Evolutionary conservation across 2,797 vertebrate species (phyloP).

Genomic region (Dicrostonyx torquatus): DNA sequence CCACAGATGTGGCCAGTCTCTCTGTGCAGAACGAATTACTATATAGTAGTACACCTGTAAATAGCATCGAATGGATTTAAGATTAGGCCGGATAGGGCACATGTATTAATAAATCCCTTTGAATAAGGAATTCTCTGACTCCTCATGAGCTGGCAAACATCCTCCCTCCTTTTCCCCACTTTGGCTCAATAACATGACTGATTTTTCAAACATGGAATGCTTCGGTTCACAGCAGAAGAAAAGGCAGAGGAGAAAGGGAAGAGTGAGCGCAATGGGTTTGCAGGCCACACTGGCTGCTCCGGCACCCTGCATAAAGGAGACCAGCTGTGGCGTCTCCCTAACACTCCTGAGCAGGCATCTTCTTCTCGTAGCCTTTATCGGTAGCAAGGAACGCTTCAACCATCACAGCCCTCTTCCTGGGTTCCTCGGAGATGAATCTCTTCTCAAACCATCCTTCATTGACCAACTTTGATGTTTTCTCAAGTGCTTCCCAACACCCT

Average conservation of each 20-base stretch:
- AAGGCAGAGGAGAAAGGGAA: neutral
- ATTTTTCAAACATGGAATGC: neutral
- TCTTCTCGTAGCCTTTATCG: neutral
- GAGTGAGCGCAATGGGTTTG: neutral
- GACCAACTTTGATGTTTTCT: neutral
- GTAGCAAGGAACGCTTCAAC: neutral
- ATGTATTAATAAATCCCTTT: conserved; percentile 36
- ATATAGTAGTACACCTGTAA: neutral
- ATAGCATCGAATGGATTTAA: neutral
- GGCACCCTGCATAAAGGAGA: no score
- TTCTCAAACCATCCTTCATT: neutral
- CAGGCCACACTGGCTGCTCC: neutral
- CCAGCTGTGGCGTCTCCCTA: neutral
- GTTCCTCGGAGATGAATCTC: neutral
- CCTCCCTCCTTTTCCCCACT: neutral
- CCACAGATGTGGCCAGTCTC: neutral
- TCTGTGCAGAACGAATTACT: neutral
- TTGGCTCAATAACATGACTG: neutral
- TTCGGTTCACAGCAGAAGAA: neutral
- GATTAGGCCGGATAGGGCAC: neutral
- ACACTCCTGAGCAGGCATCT: neutral
- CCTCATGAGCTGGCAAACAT: neutral
- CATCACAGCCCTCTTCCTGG: neutral
- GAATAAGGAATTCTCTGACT: conserved; percentile 20
- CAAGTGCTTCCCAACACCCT: accelerated